phyloP scores from a whole-genome alignment of 2,888 invertebrate species.

The Spatulosminthurus flaviceps region DNA sequence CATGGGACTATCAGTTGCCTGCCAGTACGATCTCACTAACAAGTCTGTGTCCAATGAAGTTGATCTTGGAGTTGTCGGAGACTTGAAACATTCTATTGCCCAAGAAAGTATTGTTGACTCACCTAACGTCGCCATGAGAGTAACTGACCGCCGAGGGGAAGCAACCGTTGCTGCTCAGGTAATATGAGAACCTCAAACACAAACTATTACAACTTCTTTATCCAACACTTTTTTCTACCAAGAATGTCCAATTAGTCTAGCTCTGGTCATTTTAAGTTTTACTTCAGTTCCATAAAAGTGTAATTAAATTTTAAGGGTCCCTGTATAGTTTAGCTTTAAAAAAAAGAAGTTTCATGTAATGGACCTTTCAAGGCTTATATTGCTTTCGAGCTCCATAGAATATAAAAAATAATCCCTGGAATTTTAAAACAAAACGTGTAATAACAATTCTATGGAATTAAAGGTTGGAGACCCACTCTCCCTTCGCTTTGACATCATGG shows the following conservation, averaged over 20 bases:
- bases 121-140: conserved; percentile 89
- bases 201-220: background rate
- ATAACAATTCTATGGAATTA: too few relatives aligned
- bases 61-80: conserved; percentile 78
- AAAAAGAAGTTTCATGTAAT: too few relatives aligned
- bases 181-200: conserved; percentile 22
- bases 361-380: too few relatives aligned
- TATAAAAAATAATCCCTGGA: too few relatives aligned
- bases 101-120: conserved; percentile 92
- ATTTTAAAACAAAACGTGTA: too few relatives aligned
- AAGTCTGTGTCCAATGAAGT: conserved; percentile 94
- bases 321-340: too few relatives aligned
- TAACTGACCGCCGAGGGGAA: conserved; percentile 63
- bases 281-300: too few relatives aligned
- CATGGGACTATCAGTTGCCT: conserved; percentile 90
- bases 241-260: too few relatives aligned
- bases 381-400: too few relatives aligned
- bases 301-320: too few relatives aligned
- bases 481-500: conserved; percentile 89
- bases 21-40: conserved; percentile 92
- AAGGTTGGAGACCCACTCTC: conserved; percentile 91
- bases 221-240: background rate
- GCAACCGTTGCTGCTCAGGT: conserved; percentile 64
- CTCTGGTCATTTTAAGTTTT: too few relatives aligned
- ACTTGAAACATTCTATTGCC: conserved; percentile 84